Percentiles rank a stretch among this genome's conserved stretches.
phyloP scores from a whole-genome alignment of 1,140 invertebrate species.

The Drosophila arawakana region DNA sequence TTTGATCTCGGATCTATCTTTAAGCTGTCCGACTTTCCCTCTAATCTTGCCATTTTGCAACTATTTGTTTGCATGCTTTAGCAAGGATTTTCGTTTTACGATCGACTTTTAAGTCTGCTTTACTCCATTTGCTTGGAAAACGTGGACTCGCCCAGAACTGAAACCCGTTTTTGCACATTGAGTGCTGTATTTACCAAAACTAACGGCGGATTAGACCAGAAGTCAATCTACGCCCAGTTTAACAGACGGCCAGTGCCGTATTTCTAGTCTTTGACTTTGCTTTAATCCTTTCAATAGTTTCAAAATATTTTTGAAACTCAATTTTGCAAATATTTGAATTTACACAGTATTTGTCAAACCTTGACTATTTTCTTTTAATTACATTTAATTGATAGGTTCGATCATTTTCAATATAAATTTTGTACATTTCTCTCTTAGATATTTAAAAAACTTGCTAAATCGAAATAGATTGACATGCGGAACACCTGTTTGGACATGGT shows the following conservation, averaged over 20 bases:
- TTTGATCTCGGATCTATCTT: slow-evolving; percentile 13
- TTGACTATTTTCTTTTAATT: no score
- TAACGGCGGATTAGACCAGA: slow-evolving; percentile 62
- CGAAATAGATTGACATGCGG: no score
- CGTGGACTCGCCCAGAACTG: slow-evolving; percentile 19
- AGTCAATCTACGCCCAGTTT: slow-evolving; percentile 57
- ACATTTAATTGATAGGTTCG: no score
- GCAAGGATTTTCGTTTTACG: slow-evolving; percentile 68
- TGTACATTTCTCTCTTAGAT: no score
- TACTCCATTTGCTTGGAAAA: slow-evolving; percentile 20
- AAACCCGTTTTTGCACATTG: slow-evolving; percentile 33
- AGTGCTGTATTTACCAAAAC: slow-evolving; percentile 64
- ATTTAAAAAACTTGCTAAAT: no score
- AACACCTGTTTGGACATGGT: no score
- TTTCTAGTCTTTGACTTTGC: background rate
- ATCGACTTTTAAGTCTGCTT: slow-evolving; percentile 41
- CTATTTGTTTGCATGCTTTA: slow-evolving; percentile 82
- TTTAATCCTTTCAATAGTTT: no score
- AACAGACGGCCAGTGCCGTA: background rate
- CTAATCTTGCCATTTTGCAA: slow-evolving; percentile 68
- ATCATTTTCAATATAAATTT: no score
- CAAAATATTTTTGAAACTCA: no score
- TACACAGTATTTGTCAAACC: no score
- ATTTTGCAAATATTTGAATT: no score
- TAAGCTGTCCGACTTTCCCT: slow-evolving; percentile 64